A percentile compares a stretch with the other conserved stretches of the same genome.
phyloP scores from a whole-genome alignment of 2,797 vertebrate species.

The Sebastes oblongus region DNA sequence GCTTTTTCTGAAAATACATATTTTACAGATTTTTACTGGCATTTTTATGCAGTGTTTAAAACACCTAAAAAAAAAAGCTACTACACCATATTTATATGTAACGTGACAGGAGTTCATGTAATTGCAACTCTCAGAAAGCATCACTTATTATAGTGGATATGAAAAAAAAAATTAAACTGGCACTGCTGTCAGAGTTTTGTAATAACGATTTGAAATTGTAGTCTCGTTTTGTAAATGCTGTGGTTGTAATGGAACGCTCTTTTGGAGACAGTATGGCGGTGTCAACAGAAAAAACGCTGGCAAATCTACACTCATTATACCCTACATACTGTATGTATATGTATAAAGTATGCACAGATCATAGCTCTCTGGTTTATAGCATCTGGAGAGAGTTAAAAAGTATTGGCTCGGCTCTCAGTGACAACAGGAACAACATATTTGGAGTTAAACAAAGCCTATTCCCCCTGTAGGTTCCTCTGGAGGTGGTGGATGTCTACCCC shows the following conservation, averaged over 20 bases:
- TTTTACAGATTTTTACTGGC: not conserved
- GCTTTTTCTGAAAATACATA: too few relatives aligned
- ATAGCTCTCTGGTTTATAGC: conserved; percentile 11
- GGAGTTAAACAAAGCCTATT: not conserved
- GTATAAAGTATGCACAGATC: conserved; percentile 4
- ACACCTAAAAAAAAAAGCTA: not conserved
- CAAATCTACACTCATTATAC: not conserved
- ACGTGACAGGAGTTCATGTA: not conserved
- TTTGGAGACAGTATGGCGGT: not conserved
- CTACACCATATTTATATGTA: not conserved
- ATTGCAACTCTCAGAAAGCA: not conserved
- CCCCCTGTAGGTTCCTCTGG: conserved; percentile 56
- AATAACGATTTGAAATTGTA: conserved; percentile 18
- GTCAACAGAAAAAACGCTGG: conserved; percentile 18
- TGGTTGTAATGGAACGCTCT: conserved; percentile 23
- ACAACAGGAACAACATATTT: conserved; percentile 2
- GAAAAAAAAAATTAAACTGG: not conserved
- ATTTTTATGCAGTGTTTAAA: not conserved
- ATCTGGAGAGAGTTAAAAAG: conserved; percentile 45
- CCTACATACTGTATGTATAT: not conserved
- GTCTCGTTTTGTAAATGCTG: conserved; percentile 7
- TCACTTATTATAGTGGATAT: not conserved
- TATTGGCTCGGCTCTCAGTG: not conserved
- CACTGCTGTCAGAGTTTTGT: not conserved
- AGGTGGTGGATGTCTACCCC: conserved; percentile 69